These are phyloP conservation scores for Megaleporinus macrocephalus DNA, from an alignment of 2,113 vertebrate genomes.

Conservation along the genomic window DNA sequence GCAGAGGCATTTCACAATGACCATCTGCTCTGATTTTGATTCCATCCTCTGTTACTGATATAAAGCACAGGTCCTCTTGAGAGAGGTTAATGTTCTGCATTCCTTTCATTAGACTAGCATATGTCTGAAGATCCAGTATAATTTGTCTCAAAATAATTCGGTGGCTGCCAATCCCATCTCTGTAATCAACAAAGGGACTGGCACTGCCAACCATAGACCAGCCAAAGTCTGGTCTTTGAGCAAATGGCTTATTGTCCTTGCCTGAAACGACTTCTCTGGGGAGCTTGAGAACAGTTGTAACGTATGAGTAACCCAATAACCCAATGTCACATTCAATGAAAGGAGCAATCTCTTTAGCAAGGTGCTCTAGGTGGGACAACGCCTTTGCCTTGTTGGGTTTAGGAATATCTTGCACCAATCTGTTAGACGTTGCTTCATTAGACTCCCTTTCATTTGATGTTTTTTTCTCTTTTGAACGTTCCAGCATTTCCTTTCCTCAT, in stretches of 20 bases:
- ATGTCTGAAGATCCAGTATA: no score
- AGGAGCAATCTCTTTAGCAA: no score
- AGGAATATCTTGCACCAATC: background rate
- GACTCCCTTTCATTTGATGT: background rate
- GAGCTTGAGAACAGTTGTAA: no score
- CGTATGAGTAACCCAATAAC: no score
- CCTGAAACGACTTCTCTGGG: no score
- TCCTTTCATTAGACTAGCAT: background rate
- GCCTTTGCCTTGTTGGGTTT: no score
- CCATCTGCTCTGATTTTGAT: no score
- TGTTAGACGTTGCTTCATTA: slow-evolving; percentile 9
- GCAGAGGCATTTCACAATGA: no score
- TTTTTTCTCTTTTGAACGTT: background rate
- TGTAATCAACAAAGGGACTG: background rate
- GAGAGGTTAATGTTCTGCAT: slow-evolving; percentile 30
- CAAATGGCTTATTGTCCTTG: no score
- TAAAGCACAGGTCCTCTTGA: slow-evolving; percentile 25
- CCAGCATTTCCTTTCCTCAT: background rate
- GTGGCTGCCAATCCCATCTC: slow-evolving; percentile 37
- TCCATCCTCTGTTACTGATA: background rate
- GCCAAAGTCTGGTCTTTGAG: background rate
- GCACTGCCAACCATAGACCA: slow-evolving; percentile 11
- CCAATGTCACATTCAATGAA: no score
- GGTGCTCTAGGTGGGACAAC: no score
- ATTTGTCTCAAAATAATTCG: background rate